phyloP scores from a whole-genome alignment of 2,113 vertebrate genomes.

The Eudyptes chrysolophus region DNA sequence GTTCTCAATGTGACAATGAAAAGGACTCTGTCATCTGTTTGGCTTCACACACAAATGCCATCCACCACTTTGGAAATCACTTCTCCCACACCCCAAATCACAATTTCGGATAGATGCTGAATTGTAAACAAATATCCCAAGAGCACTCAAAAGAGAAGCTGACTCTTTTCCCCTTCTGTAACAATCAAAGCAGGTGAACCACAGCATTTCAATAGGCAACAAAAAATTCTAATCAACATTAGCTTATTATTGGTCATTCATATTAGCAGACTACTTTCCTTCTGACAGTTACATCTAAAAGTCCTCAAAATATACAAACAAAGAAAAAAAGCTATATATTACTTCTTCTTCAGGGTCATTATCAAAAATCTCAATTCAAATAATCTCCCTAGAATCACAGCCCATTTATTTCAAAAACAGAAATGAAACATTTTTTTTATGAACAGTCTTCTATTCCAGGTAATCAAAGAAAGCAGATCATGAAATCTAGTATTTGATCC shows the following conservation, averaged over 20 bases:
- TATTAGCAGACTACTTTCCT: not conserved
- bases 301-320: not conserved
- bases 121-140: conserved; percentile 34
- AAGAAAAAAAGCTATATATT: not conserved
- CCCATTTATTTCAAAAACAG: conserved; percentile 46
- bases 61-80: conserved; percentile 15
- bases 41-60: conserved; percentile 17
- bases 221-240: not conserved
- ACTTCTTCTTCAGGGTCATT: not conserved
- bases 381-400: conserved; percentile 22
- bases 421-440: conserved; percentile 27
- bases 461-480: conserved; percentile 37
- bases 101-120: not conserved
- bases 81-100: not conserved
- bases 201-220: not conserved
- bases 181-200: not conserved
- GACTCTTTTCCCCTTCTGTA: not conserved
- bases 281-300: not conserved
- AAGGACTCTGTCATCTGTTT: not conserved
- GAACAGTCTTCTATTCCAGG: conserved; percentile 24
- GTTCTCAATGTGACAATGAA: not conserved
- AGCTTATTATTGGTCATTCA: not conserved
- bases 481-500: conserved; percentile 50
- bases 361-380: not conserved
- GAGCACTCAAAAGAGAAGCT: not conserved